Evolutionary conservation across 2,797 vertebrate species (phyloP).

Genomic region (Enteromius fasciolatus): DNA sequence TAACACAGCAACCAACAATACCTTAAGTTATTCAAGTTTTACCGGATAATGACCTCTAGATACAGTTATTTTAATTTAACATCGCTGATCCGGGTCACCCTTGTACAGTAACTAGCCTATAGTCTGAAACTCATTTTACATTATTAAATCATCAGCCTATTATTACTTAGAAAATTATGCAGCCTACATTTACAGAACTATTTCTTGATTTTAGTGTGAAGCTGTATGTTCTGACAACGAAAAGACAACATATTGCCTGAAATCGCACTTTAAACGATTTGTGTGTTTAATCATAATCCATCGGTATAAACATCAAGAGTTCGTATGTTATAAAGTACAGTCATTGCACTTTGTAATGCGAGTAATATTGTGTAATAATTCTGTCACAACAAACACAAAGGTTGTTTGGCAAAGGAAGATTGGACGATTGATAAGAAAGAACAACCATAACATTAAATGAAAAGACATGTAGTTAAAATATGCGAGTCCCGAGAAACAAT

Average conservation of each 20-base stretch:
- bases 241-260: neutral
- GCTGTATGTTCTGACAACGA: neutral
- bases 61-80: neutral
- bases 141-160: neutral
- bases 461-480: neutral
- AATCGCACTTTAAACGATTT: neutral
- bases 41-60: neutral
- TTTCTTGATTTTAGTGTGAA: neutral
- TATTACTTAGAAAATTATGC: neutral
- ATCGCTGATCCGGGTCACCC: neutral
- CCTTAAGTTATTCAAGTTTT: too few relatives aligned
- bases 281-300: constrained; percentile 16
- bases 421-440: neutral
- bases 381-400: constrained; percentile 29
- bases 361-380: constrained; percentile 26
- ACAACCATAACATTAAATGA: neutral
- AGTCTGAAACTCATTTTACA: neutral
- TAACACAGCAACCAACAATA: neutral
- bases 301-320: neutral
- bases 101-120: too few relatives aligned
- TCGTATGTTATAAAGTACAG: neutral
- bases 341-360: constrained; percentile 6
- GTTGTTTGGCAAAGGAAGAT: constrained; percentile 5
- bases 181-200: neutral
- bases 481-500: neutral